These are phyloP conservation scores for Diarsia brunnea DNA, from an alignment of 2,888 invertebrate genomes.

Conservation along the genomic window DNA sequence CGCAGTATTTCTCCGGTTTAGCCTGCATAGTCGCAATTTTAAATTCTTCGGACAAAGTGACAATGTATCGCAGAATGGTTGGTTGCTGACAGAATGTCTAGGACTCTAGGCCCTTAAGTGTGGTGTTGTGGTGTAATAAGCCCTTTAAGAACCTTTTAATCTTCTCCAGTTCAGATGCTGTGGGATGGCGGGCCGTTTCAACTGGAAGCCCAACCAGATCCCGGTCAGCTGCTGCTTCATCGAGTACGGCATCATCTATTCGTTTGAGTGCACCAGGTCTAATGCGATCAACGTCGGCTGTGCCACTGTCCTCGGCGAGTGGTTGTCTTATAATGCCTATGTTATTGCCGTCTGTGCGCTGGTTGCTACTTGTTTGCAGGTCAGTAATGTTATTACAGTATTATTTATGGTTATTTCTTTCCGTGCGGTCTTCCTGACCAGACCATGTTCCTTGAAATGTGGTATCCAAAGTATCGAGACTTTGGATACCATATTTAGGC, in stretches of 20 bases:
- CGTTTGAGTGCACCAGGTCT: constrained; percentile 81
- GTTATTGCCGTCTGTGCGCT: constrained; percentile 77
- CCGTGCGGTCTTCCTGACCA: neutral
- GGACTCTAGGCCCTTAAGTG: too few relatives aligned
- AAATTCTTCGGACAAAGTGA: too few relatives aligned
- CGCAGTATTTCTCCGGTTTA: too few relatives aligned
- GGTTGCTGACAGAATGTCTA: neutral
- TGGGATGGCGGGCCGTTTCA: constrained; percentile 89
- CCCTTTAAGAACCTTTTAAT: neutral
- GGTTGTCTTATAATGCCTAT: constrained; percentile 79
- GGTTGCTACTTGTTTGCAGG: constrained; percentile 81
- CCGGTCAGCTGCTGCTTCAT: constrained; percentile 92
- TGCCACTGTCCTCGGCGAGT: constrained; percentile 88
- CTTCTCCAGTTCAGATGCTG: constrained; percentile 92
- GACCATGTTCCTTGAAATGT: neutral
- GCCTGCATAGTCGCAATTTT: too few relatives aligned
- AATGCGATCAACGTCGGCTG: constrained; percentile 88
- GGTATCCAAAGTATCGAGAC: neutral
- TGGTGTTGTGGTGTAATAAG: neutral
- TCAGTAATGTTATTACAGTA: constrained; percentile 62
- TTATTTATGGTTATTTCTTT: neutral
- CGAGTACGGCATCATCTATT: constrained; percentile 85
- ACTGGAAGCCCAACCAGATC: constrained; percentile 89
- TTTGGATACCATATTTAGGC: neutral
- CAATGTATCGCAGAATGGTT: too few relatives aligned